phyloP scores from a whole-genome alignment of 2,888 invertebrate species.

The Coleophora flavipennella region DNA sequence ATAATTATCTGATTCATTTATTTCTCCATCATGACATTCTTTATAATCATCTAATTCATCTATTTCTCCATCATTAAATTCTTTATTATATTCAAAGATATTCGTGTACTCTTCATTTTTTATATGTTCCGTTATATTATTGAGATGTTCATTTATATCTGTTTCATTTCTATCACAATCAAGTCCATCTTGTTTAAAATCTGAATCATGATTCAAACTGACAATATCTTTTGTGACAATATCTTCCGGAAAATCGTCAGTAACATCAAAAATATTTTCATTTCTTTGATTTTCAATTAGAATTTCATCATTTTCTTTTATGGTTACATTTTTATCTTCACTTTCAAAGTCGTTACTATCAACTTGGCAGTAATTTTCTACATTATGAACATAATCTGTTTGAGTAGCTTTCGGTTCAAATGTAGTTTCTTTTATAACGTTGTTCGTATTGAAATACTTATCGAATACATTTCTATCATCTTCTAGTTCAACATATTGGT shows the following conservation, averaged over 20 bases:
- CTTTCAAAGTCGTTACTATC: background rate
- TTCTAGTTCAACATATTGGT: constrained; percentile 24
- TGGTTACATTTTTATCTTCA: background rate
- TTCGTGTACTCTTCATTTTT: constrained; percentile 2
- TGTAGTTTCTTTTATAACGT: background rate
- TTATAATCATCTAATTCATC: constrained; percentile 10
- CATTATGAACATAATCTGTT: background rate
- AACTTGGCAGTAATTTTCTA: background rate
- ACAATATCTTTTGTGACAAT: constrained; percentile 11
- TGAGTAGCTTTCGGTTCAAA: background rate
- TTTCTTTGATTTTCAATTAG: background rate
- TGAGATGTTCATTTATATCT: constrained; percentile 10
- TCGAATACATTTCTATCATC: constrained; percentile 18
- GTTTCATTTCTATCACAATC: constrained; percentile 7
- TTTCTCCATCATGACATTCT: constrained; percentile 1
- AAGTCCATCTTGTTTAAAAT: constrained; percentile 6
- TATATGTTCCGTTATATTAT: constrained; percentile 1
- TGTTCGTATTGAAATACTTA: constrained; percentile 12
- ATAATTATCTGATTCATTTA: constrained; percentile 5
- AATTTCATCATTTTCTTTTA: background rate
- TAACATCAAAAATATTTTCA: background rate
- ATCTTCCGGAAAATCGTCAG: constrained; percentile 5
- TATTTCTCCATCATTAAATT: too few species aligned
- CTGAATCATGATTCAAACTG: constrained; percentile 6
- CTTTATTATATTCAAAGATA: background rate